A percentile compares a stretch with the other conserved stretches of the same genome.
Conservation (phyloP, 2,113 vertebrate genomes). For the Physeter macrocephalus region DNA sequence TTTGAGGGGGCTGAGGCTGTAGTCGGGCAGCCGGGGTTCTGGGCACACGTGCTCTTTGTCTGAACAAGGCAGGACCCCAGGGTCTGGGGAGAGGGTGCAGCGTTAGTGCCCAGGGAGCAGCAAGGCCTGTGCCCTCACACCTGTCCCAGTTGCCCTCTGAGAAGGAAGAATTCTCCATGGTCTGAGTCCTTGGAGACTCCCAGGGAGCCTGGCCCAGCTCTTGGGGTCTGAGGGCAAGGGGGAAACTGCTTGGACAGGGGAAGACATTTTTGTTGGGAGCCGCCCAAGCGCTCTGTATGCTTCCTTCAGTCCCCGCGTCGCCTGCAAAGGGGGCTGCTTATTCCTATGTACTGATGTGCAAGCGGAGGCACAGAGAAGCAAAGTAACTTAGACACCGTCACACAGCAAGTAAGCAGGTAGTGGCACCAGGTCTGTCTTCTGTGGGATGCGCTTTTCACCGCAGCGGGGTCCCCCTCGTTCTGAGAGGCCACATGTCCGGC, state of each 20-base stretch:
- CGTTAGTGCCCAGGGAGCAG: background rate
- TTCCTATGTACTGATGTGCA: background rate
- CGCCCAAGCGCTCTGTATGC: background rate
- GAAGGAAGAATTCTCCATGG: background rate
- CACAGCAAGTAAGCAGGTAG: background rate
- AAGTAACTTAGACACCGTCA: background rate
- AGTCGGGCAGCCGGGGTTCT: background rate
- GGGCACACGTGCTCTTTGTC: background rate
- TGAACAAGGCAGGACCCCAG: background rate
- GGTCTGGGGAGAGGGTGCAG: background rate
- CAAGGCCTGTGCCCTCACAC: fast-evolving
- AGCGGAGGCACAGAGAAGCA: background rate
- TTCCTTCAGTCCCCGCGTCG: background rate
- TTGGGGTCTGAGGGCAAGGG: background rate
- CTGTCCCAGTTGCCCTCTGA: background rate
- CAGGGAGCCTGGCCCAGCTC: background rate
- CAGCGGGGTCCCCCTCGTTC: fast-evolving
- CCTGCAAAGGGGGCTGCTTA: background rate
- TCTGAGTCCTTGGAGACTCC: background rate
- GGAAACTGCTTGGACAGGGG: background rate
- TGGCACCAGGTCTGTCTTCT: background rate
- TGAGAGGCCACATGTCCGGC: background rate
- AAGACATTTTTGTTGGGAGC: background rate
- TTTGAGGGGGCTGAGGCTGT: background rate
- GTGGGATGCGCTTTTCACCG: background rate